Percentiles rank a stretch among this genome's conserved stretches.
Evolutionary conservation across 2,113 vertebrate species (phyloP).

Genomic region (Megaleporinus macrocephalus): DNA sequence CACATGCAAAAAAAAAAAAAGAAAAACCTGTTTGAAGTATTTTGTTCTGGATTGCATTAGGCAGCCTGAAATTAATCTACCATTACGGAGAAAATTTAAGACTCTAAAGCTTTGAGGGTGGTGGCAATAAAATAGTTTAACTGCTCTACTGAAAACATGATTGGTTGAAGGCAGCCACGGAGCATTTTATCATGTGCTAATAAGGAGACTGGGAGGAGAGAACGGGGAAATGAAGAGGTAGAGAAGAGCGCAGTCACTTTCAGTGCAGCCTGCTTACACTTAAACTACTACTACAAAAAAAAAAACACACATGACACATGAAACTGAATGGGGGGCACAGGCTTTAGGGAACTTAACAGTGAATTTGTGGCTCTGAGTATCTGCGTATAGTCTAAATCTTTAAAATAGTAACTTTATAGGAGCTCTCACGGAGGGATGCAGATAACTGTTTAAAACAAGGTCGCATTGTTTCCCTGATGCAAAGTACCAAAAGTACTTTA

Average conservation of each 20-base stretch:
- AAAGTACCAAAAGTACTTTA: too few relatives aligned
- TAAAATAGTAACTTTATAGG: background rate
- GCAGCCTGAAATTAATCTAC: slow-evolving; percentile 71
- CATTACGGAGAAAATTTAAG: slow-evolving; percentile 69
- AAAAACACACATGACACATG: slow-evolving; percentile 16
- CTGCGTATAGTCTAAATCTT: background rate
- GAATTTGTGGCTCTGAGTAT: background rate
- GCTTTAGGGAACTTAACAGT: background rate
- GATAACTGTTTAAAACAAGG: background rate
- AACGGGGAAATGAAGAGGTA: slow-evolving; percentile 42
- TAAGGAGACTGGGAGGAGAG: slow-evolving; percentile 56
- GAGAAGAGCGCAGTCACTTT: slow-evolving; percentile 28
- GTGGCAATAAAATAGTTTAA: slow-evolving; percentile 69
- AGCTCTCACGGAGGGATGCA: background rate
- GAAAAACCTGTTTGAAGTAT: slow-evolving; percentile 60
- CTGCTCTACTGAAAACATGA: slow-evolving; percentile 67
- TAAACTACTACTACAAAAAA: too few relatives aligned
- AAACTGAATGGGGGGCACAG: background rate
- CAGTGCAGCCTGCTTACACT: background rate
- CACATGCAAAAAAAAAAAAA: slow-evolving; percentile 8
- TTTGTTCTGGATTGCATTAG: slow-evolving; percentile 69
- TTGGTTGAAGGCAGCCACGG: slow-evolving; percentile 63
- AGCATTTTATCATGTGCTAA: slow-evolving; percentile 69
- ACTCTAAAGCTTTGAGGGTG: slow-evolving; percentile 66
- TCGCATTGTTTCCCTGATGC: too few relatives aligned